Evolutionary conservation across 2,113 vertebrate species (phyloP).

Genomic region (Isurus oxyrinchus): DNA sequence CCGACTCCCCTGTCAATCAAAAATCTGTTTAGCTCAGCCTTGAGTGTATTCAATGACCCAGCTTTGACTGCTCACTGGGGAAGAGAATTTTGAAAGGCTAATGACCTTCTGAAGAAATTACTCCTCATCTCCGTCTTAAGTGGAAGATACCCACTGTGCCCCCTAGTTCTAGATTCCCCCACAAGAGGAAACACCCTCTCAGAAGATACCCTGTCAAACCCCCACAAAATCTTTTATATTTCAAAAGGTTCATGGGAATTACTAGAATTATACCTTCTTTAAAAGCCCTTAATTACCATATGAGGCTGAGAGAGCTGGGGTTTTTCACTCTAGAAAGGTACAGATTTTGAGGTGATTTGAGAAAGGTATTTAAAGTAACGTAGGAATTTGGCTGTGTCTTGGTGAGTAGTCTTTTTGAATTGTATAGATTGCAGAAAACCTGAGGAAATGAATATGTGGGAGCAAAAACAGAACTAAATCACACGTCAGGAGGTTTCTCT

Average conservation of each 20-base stretch:
- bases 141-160: too few species aligned
- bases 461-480: background rate
- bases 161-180: too few species aligned
- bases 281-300: background rate
- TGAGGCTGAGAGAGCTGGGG: background rate
- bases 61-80: too few species aligned
- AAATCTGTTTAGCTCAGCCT: too few species aligned
- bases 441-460: background rate
- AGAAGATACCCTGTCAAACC: too few species aligned
- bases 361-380: background rate
- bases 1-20: too few species aligned
- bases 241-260: background rate
- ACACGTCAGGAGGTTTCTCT: background rate
- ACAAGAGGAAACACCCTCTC: too few species aligned
- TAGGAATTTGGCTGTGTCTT: background rate
- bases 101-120: too few species aligned
- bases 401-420: background rate
- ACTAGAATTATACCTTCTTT: background rate
- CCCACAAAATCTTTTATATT: too few species aligned
- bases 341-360: background rate
- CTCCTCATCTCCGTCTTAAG: too few species aligned
- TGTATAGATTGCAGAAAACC: background rate
- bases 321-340: background rate
- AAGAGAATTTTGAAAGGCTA: too few species aligned
- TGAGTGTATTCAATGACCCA: too few species aligned